These are phyloP conservation scores for Sternarchorhynchus goeldii DNA, from an alignment of 2,797 vertebrate species.

Conservation along the genomic window DNA sequence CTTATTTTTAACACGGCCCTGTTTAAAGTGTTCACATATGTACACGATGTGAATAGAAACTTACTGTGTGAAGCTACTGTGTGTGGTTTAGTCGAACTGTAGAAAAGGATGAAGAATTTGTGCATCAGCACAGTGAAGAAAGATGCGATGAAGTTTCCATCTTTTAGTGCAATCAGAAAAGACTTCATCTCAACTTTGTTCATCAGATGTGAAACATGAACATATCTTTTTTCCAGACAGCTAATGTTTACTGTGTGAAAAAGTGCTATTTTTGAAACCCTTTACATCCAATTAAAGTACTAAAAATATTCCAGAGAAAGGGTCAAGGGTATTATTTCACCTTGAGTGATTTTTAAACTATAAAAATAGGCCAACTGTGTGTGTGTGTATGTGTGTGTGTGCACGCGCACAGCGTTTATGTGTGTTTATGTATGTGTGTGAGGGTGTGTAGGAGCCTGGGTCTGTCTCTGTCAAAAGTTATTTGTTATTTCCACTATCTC, in stretches of 20 bases:
- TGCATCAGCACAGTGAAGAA: not conserved
- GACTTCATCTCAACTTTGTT: not conserved
- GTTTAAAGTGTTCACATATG: not conserved
- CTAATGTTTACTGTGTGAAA: too few species aligned
- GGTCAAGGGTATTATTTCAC: not conserved
- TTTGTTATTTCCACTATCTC: conserved; percentile 61
- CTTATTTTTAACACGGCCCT: not conserved
- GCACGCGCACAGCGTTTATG: not conserved
- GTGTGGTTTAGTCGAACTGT: not conserved
- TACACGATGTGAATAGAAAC: too few species aligned
- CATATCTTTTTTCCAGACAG: not conserved
- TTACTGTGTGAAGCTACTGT: not conserved
- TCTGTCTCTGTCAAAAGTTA: not conserved
- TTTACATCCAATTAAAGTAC: too few species aligned
- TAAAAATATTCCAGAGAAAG: not conserved
- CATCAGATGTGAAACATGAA: not conserved
- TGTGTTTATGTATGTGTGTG: conserved; percentile 15
- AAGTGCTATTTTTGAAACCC: too few species aligned
- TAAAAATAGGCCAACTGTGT: not conserved
- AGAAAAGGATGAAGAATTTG: too few species aligned
- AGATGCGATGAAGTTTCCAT: not conserved
- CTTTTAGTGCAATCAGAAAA: not conserved
- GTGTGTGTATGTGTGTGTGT: conserved; percentile 20
- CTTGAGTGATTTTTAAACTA: not conserved
- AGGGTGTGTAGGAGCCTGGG: not conserved